A percentile compares a stretch with the other conserved stretches of the same genome.
These are phyloP conservation scores for Scyliorhinus canicula DNA, from an alignment of 2,797 vertebrate genomes.

Conservation along the genomic window DNA sequence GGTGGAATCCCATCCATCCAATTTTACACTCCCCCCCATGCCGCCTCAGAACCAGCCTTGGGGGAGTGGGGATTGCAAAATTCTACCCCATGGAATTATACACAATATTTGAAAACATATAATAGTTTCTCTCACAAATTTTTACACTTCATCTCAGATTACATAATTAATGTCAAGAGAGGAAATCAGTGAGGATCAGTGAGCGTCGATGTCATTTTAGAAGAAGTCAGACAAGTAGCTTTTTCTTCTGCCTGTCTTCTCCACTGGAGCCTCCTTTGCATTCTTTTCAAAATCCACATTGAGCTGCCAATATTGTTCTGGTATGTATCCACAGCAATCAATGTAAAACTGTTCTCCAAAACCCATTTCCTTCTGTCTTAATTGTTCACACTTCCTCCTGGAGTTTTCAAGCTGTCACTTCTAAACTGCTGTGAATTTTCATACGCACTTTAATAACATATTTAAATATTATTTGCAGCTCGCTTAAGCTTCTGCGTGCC, in stretches of 20 bases:
- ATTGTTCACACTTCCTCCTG: background rate
- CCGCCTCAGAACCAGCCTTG: too few relatives aligned
- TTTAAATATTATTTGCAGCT: slow-evolving; percentile 27
- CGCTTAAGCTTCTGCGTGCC: background rate
- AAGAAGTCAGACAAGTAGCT: background rate
- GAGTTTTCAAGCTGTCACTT: slow-evolving; percentile 19
- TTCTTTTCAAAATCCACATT: background rate
- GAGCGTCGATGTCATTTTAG: background rate
- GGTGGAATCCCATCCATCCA: too few relatives aligned
- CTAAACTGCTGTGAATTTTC: slow-evolving; percentile 12
- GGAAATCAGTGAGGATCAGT: background rate
- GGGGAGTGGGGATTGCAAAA: too few relatives aligned
- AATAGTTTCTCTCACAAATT: background rate
- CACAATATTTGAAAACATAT: background rate
- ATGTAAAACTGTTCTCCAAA: background rate
- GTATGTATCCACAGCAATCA: background rate
- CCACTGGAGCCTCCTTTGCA: background rate
- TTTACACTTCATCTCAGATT: background rate
- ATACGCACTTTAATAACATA: slow-evolving; percentile 23
- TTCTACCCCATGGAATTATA: background rate
- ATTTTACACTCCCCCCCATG: too few relatives aligned
- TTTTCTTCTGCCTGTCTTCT: background rate
- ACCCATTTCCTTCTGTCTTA: background rate
- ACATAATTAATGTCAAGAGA: background rate
- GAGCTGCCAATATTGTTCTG: background rate